Evolutionary conservation across 2,888 invertebrate genomes (phyloP).

Genomic region (Glaucopsyche alexis): DNA sequence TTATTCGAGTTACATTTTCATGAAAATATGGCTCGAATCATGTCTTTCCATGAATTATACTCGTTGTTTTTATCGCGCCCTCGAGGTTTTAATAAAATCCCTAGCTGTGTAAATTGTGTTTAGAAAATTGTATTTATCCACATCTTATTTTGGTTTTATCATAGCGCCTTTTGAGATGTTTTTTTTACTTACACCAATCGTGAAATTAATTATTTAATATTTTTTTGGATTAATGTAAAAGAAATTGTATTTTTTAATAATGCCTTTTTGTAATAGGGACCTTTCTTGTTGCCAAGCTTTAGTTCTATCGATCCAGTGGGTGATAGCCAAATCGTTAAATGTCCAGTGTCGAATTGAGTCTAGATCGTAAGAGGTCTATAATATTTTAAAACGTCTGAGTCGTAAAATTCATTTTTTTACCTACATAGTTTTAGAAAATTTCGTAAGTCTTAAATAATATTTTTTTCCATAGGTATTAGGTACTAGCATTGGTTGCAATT

Average conservation of each 20-base stretch:
- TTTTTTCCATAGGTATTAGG: too few relatives aligned
- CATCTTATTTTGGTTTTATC: slow-evolving; percentile 41
- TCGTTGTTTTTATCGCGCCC: slow-evolving; percentile 56
- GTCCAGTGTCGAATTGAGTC: too few relatives aligned
- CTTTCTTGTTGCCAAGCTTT: not conserved
- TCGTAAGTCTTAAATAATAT: too few relatives aligned
- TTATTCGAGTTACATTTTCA: slow-evolving; percentile 53
- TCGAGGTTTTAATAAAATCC: slow-evolving; percentile 56
- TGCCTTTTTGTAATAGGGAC: not conserved
- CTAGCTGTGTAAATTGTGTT: slow-evolving; percentile 54
- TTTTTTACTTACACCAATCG: not conserved
- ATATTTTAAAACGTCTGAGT: too few relatives aligned
- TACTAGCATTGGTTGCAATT: too few relatives aligned
- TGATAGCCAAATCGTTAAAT: too few relatives aligned
- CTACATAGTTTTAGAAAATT: too few relatives aligned
- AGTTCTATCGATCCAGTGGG: not conserved
- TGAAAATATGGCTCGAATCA: slow-evolving; percentile 67
- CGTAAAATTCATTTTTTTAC: too few relatives aligned
- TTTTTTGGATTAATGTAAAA: not conserved
- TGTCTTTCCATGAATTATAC: slow-evolving; percentile 67
- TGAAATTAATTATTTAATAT: not conserved
- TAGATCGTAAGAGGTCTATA: too few relatives aligned
- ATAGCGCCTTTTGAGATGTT: not conserved
- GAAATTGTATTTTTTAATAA: not conserved
- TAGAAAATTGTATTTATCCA: slow-evolving; percentile 43